These are phyloP conservation scores for Echinarachnius parma DNA, from an alignment of 53 echinoderm and acorn worm genomes.

Conservation along the genomic window DNA sequence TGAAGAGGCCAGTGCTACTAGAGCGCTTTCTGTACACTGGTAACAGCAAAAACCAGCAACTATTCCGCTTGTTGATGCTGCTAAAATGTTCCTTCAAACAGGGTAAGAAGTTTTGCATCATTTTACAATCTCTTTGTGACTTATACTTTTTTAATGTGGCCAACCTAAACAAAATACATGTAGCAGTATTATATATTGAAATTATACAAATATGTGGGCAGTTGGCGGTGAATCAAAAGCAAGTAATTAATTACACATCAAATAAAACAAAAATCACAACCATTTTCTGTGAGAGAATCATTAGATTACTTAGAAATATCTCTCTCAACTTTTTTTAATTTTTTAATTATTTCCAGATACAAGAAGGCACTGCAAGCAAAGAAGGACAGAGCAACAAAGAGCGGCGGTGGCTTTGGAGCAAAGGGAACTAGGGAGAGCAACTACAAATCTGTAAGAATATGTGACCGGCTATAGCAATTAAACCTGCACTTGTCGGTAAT, in stretches of 20 bases:
- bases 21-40: slow-evolving; percentile 96
- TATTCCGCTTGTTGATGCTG: slow-evolving; percentile 83
- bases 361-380: slow-evolving; percentile 88
- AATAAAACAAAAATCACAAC: too few relatives aligned
- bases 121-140: too few relatives aligned
- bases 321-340: background rate
- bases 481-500: too few relatives aligned
- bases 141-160: too few relatives aligned
- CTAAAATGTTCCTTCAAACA: slow-evolving; percentile 61
- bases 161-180: too few relatives aligned
- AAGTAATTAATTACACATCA: too few relatives aligned
- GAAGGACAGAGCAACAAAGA: slow-evolving; percentile 80
- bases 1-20: slow-evolving; percentile 95
- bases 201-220: too few relatives aligned
- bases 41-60: slow-evolving; percentile 93
- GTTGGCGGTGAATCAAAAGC: too few relatives aligned
- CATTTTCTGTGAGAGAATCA: too few relatives aligned
- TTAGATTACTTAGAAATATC: background rate
- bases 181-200: too few relatives aligned
- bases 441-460: slow-evolving; percentile 74
- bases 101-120: too few relatives aligned
- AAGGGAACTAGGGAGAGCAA: slow-evolving; percentile 79
- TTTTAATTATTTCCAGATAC: slow-evolving; percentile 57
- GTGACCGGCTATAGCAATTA: too few relatives aligned
- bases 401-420: slow-evolving; percentile 63